A percentile compares a stretch with the other conserved stretches of the same genome.
phyloP scores from a whole-genome alignment of 2,888 invertebrate genomes.

The Drosophila bunnanda region DNA sequence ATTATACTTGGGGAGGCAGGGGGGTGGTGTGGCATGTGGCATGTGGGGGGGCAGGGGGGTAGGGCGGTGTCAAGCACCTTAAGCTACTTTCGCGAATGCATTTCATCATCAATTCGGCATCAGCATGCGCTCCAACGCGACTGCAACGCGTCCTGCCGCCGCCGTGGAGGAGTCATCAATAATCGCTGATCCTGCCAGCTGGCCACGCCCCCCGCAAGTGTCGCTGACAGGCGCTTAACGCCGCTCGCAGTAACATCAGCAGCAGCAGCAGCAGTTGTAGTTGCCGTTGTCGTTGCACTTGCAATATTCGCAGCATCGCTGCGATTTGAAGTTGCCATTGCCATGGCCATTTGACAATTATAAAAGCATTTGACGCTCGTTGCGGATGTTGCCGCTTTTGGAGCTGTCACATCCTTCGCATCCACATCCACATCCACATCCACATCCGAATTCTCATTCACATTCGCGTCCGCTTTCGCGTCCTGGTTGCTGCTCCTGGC shows the following conservation, averaged over 20 bases:
- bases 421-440: not conserved
- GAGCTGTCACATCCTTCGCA: constrained; percentile 57
- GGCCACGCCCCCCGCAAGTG: constrained; percentile 69
- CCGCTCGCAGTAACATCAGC: constrained; percentile 26
- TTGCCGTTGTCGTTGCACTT: constrained; percentile 55
- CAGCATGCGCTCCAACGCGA: constrained; percentile 67
- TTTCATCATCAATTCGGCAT: constrained; percentile 82
- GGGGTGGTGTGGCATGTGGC: not conserved
- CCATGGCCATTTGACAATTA: constrained; percentile 78
- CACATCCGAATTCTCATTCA: not conserved
- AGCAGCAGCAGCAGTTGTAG: constrained; percentile 7
- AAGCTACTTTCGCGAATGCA: constrained; percentile 78
- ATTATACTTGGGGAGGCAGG: constrained; percentile 50
- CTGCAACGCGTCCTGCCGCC: constrained; percentile 42
- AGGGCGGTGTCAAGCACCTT: constrained; percentile 57
- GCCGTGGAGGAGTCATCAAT: constrained; percentile 73
- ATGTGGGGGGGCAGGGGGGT: not conserved
- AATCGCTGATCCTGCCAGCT: constrained; percentile 73
- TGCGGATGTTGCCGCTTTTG: constrained; percentile 49
- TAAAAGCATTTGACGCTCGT: constrained; percentile 78
- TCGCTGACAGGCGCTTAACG: constrained; percentile 72
- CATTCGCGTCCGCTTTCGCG: not conserved
- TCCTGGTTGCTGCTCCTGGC: constrained; percentile 2
- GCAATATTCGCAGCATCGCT: constrained; percentile 59
- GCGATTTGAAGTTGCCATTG: constrained; percentile 40